Conservation (phyloP, 1,140 invertebrate species). For the Trachymyrmex septentrionalis region DNA sequence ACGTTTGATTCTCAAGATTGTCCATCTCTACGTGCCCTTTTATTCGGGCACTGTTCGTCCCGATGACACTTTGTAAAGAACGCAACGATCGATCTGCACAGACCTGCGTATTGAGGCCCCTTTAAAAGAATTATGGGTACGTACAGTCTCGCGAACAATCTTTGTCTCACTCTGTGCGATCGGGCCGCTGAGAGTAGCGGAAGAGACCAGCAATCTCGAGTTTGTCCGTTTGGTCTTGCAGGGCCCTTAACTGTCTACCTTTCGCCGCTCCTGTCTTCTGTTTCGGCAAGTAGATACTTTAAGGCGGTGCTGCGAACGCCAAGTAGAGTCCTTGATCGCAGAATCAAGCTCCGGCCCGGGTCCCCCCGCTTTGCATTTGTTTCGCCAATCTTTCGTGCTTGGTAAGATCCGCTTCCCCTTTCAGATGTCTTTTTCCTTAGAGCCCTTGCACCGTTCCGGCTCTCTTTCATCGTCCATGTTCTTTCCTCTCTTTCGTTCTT, state of each 20-base stretch:
- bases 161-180: conserved; percentile 71
- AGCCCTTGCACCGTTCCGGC: conserved; percentile 64
- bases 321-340: conserved; percentile 71
- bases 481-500: conserved; percentile 65
- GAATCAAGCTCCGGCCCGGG: conserved; percentile 58
- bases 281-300: conserved; percentile 81
- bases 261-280: conserved; percentile 14
- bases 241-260: conserved; percentile 29
- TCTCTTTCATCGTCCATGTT: conserved; percentile 66
- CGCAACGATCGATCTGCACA: conserved; percentile 69
- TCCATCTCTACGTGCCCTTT: conserved; percentile 41
- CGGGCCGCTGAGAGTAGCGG: conserved; percentile 26
- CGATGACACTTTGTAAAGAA: conserved; percentile 71
- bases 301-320: conserved; percentile 77
- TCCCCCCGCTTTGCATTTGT: conserved; percentile 84
- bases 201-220: conserved; percentile 68
- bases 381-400: conserved; percentile 77
- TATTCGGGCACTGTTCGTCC: conserved; percentile 46
- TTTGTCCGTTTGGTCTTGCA: conserved; percentile 75
- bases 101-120: conserved; percentile 5
- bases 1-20: conserved; percentile 36
- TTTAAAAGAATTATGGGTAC: conserved; percentile 75
- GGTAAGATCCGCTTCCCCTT: conserved; percentile 75
- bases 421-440: conserved; percentile 80
- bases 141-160: conserved; percentile 61